Conservation (phyloP, 2,888 invertebrate species). For the Caprella mutica region DNA sequence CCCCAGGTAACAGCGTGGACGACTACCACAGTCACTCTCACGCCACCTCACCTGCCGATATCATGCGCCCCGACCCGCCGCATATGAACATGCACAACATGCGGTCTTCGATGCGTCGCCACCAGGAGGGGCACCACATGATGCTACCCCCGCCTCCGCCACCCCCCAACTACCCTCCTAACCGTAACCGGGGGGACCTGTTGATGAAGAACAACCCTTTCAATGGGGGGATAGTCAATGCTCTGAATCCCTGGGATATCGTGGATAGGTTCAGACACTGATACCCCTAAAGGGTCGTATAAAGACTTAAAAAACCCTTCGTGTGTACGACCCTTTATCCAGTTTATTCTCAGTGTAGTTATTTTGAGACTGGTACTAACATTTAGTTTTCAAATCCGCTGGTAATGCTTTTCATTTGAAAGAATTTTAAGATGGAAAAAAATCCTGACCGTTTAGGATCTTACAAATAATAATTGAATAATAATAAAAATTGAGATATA, state of each 20-base stretch:
- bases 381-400: no score
- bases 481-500: no score
- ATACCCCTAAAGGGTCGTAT: no score
- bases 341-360: no score
- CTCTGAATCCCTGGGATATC: slow-evolving; percentile 23
- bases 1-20: slow-evolving; percentile 8
- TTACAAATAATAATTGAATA: no score
- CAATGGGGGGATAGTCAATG: slow-evolving; percentile 25
- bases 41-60: background rate
- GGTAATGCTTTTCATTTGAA: no score
- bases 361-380: no score
- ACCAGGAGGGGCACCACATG: slow-evolving; percentile 3
- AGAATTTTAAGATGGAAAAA: no score
- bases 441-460: no score
- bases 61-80: slow-evolving; percentile 16
- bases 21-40: slow-evolving; percentile 2
- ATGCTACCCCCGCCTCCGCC: slow-evolving; percentile 1
- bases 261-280: slow-evolving; percentile 25
- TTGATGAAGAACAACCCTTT: slow-evolving; percentile 25
- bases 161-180: background rate
- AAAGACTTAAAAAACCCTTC: no score
- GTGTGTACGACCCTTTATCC: no score
- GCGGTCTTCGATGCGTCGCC: background rate
- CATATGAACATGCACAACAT: slow-evolving; percentile 14
- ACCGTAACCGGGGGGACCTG: slow-evolving; percentile 5